Base-by-base conservation (phyloP, 2,888 invertebrate genomes). In the Exocentrus adspersus region DNA sequence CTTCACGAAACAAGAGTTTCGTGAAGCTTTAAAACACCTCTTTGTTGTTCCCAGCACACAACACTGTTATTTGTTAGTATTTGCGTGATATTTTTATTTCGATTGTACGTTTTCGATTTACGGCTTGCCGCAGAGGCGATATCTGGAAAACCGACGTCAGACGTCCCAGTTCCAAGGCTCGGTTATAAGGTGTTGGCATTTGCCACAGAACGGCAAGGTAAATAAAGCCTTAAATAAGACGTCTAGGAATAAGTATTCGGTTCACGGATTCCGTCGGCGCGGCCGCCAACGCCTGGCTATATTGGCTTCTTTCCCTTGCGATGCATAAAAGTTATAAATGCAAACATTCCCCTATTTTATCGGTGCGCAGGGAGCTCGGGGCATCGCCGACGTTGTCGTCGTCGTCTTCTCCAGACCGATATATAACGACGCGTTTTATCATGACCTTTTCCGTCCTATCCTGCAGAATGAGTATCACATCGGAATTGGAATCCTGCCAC, bases 201-300 rank as follows among this genome's bases (percentile, higher is more conserved):
- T 28, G 57, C 45, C n/a, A 46, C 43, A 54, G 21, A 42, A 57
- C 46, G 45, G 14, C 51, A 67, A 67, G 64, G 67, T 70, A 67
- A 70, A 70, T 70, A 70, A 70, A 65, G 65, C 68, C 66, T 73
- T 73, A 70, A 72, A 72, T 72, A 73, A 73, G 72, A 68, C 67
- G 67, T 70, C 64, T 65, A 68, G 62, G 65, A 69, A 70, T 73
- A 73, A 69, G 71, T 72, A 73, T 73, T 72, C 73, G 70, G 68
- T 73, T 70, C 73, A 73, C 73, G 72, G 69, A 69, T 72, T 71
- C 70, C 71, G 72, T 72, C 73, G 71, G 71, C 69, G 70, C 70
- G 69, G 71, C 67, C 63, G 57, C 64, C 68, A 64, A 68, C 68
- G 64, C 56, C 61, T 64, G 65, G n/a, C 64, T 70, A 72, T 72